phyloP scores from a whole-genome alignment of 2,888 invertebrate species.

The Scaptomyza flava region DNA sequence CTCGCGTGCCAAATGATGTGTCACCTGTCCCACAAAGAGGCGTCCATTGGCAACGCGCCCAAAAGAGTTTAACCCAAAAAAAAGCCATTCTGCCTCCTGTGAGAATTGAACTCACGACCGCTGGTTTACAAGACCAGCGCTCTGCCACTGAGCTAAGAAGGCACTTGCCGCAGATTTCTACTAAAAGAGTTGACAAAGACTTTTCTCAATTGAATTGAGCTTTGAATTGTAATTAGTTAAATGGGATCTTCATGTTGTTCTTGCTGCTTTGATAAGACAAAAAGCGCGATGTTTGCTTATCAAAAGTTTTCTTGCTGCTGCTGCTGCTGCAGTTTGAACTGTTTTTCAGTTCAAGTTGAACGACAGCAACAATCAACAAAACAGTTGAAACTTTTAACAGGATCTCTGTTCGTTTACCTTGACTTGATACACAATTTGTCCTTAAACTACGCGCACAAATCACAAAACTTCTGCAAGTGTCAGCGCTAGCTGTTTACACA shows the following conservation, averaged over 20 bases:
- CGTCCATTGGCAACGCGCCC: constrained; percentile 42
- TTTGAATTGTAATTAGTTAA: constrained; percentile 66
- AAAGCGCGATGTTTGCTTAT: constrained; percentile 19
- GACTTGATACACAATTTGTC: constrained; percentile 20
- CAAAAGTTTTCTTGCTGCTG: constrained; percentile 34
- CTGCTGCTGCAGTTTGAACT: background rate
- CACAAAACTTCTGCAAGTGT: constrained; percentile 10
- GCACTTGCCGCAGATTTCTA: constrained; percentile 12
- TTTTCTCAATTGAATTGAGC: constrained; percentile 64
- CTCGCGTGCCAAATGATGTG: constrained; percentile 81
- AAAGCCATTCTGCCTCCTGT: constrained; percentile 38
- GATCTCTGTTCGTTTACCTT: constrained; percentile 26
- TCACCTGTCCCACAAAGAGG: constrained; percentile 42
- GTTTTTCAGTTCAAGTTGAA: constrained; percentile 3
- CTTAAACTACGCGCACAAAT: constrained; percentile 15
- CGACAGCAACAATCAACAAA: constrained; percentile 3
- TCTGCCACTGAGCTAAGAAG: constrained; percentile 62
- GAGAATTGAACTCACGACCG: constrained; percentile 64
- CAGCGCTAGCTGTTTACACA: background rate
- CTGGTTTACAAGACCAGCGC: constrained; percentile 61
- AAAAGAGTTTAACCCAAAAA: background rate
- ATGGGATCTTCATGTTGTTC: constrained; percentile 51
- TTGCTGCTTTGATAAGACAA: constrained; percentile 36
- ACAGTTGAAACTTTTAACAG: constrained; percentile 25
- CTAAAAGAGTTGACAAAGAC: constrained; percentile 27